Evolutionary conservation across 2,888 invertebrate species (phyloP).

Genomic region (Ichneumon xanthorius): DNA sequence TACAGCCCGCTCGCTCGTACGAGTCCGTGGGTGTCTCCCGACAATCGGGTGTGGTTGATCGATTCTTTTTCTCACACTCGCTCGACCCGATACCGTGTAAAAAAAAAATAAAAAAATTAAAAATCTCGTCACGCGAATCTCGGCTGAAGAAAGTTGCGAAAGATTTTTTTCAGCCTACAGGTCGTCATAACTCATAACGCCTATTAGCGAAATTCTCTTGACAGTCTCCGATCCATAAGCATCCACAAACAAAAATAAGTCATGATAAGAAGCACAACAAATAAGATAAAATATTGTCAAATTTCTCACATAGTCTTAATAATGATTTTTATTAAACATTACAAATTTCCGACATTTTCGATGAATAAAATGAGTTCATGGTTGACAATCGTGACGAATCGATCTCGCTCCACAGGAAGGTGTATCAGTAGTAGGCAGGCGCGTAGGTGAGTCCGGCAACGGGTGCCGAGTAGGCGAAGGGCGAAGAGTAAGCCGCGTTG

Average conservation of each 20-base stretch:
- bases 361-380: conserved; percentile 1
- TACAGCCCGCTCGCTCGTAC: conserved; percentile 11
- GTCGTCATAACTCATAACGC: conserved; percentile 39
- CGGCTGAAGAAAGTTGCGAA: neutral
- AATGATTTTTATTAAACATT: conserved; percentile 60
- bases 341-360: conserved; percentile 7
- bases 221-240: neutral
- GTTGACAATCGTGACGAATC: neutral
- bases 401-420: neutral
- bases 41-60: conserved; percentile 65
- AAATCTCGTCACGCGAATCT: neutral
- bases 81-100: conserved; percentile 4
- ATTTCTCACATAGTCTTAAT: conserved; percentile 37
- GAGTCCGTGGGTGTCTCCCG: conserved; percentile 39
- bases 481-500: conserved; percentile 79
- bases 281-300: neutral
- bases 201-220: conserved; percentile 33
- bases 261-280: neutral
- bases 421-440: conserved; percentile 69
- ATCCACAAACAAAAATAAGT: neutral
- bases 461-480: conserved; percentile 79
- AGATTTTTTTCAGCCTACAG: neutral
- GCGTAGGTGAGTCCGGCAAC: conserved; percentile 78
- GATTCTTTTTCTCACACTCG: conserved; percentile 43
- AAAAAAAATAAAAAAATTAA: conserved; percentile 13